Percentiles rank a stretch among this genome's conserved stretches.
These are phyloP conservation scores for Trididemnum clinides DNA, from an alignment of 23 tunicate genomes.

Conservation along the genomic window DNA sequence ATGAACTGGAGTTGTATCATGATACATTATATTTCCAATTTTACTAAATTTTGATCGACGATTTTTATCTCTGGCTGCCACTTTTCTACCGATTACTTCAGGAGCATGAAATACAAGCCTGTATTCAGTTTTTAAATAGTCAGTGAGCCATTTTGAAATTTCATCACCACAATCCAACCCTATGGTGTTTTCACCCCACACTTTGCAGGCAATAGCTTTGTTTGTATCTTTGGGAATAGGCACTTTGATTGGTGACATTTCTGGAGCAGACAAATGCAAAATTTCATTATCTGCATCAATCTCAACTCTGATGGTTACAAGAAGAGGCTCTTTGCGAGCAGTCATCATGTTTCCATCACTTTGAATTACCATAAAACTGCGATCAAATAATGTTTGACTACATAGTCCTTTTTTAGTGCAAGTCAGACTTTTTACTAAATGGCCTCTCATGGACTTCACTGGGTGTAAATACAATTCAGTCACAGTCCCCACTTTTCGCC, in stretches of 20 bases:
- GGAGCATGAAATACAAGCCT: constrained; percentile 45
- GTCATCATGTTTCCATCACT: constrained; percentile 58
- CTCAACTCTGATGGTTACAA: constrained; percentile 38
- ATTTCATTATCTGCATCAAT: neutral
- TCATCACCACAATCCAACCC: constrained; percentile 81
- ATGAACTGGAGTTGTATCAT: constrained; percentile 61
- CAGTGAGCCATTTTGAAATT: constrained; percentile 50
- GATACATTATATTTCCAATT: constrained; percentile 29
- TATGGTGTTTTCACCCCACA: constrained; percentile 45
- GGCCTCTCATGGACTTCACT: constrained; percentile 53
- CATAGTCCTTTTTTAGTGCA: constrained; percentile 6
- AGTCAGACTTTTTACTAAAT: neutral
- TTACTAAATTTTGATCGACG: neutral
- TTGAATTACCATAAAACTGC: constrained; percentile 51
- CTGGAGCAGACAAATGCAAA: constrained; percentile 38
- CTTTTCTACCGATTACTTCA: neutral
- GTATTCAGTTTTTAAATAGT: constrained; percentile 2
- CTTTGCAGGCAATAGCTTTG: constrained; percentile 27
- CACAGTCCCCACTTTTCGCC: constrained; percentile 59
- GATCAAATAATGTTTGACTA: neutral
- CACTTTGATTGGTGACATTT: constrained; percentile 1
- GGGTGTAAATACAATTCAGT: constrained; percentile 50
- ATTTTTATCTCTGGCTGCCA: neutral
- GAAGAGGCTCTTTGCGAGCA: constrained; percentile 42
- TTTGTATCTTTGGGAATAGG: constrained; percentile 25